A percentile compares a stretch with the other conserved stretches of the same genome.
These are phyloP conservation scores for Rutpela maculata DNA, from an alignment of 2,888 invertebrate species.

Conservation along the genomic window DNA sequence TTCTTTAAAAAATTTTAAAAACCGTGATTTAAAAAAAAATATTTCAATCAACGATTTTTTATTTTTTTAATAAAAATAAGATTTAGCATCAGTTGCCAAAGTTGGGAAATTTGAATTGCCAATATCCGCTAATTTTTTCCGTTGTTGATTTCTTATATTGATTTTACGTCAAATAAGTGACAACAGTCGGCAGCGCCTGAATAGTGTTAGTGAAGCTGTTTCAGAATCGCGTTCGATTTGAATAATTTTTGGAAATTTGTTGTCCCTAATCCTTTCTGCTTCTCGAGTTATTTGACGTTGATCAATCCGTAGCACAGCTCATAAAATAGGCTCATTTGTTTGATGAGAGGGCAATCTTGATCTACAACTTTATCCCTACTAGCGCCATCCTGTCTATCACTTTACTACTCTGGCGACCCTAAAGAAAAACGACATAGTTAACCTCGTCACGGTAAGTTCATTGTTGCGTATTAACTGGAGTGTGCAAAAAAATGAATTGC, in stretches of 20 bases:
- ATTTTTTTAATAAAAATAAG: too few species aligned
- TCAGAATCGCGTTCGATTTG: too few species aligned
- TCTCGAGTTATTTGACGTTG: neutral
- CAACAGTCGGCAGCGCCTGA: too few species aligned
- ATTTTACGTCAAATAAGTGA: too few species aligned
- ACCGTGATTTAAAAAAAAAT: too few species aligned
- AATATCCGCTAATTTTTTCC: too few species aligned
- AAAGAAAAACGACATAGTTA: constrained; percentile 40
- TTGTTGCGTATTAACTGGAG: constrained; percentile 22
- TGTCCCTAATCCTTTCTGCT: neutral
- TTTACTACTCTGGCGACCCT: constrained; percentile 21
- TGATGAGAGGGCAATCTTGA: constrained; percentile 41
- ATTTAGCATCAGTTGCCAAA: too few species aligned
- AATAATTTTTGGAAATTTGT: neutral
- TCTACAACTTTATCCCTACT: constrained; percentile 37
- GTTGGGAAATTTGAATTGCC: too few species aligned
- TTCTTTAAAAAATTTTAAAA: too few species aligned
- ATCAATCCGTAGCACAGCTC: constrained; percentile 26
- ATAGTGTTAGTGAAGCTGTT: too few species aligned
- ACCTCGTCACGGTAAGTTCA: constrained; percentile 26
- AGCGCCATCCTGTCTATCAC: constrained; percentile 39
- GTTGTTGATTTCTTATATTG: too few species aligned
- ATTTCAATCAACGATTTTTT: too few species aligned
- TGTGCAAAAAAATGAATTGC: constrained; percentile 5
- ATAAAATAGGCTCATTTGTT: constrained; percentile 39